phyloP scores from a whole-genome alignment of 2,113 vertebrate genomes.

The Pica pica region DNA sequence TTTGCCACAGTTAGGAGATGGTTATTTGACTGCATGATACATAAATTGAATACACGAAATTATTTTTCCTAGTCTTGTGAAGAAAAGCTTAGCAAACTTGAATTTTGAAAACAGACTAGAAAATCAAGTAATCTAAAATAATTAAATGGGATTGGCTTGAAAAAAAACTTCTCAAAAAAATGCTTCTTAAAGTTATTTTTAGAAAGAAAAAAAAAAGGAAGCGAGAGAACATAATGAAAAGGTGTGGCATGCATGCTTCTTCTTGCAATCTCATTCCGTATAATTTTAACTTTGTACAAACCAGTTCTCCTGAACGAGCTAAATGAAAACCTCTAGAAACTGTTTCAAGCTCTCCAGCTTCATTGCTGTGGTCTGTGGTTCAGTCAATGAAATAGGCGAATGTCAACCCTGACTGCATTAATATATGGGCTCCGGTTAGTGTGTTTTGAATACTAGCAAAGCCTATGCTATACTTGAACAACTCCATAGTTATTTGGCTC shows the following conservation, averaged over 20 bases:
- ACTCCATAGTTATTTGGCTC: not conserved
- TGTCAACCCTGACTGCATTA: not conserved
- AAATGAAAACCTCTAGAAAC: constrained; percentile 26
- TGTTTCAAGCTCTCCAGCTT: not conserved
- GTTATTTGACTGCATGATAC: not conserved
- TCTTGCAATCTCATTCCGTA: constrained; percentile 25
- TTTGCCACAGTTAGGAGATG: not conserved
- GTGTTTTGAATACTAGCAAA: not conserved
- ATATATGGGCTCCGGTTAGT: not conserved
- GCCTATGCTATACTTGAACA: not conserved
- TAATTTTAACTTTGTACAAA: constrained; percentile 36
- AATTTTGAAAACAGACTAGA: not conserved
- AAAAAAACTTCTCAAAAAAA: not conserved
- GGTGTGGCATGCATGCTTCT: constrained; percentile 45
- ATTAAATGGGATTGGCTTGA: not conserved
- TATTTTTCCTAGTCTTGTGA: not conserved
- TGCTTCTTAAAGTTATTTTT: constrained; percentile 30
- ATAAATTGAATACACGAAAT: not conserved
- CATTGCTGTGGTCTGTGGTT: constrained; percentile 11
- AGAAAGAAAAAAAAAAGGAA: not conserved
- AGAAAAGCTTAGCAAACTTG: not conserved
- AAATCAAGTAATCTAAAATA: not conserved
- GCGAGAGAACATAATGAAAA: constrained; percentile 46
- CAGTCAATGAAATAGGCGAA: not conserved
- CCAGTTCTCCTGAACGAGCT: not conserved